Conservation (phyloP, 2,888 invertebrate genomes). For the Diarsia mendica region DNA sequence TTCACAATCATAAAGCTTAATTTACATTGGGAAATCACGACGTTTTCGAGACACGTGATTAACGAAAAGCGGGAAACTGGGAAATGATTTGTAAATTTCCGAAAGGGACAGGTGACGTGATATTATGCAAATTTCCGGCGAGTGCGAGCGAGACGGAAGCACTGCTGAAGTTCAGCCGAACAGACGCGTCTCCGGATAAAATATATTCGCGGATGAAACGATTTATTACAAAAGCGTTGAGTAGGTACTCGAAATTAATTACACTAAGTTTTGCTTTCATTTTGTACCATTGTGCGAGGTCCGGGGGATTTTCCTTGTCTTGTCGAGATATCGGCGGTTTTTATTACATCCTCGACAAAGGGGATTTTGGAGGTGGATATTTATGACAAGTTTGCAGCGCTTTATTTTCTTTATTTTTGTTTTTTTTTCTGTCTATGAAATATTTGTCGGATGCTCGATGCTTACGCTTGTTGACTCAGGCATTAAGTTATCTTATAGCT, state of each 20-base stretch:
- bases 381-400: conserved; percentile 75
- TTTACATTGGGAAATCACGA: conserved; percentile 57
- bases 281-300: conserved; percentile 79
- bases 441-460: conserved; percentile 70
- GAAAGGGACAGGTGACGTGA: conserved; percentile 88
- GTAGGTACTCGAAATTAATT: conserved; percentile 89
- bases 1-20: conserved; percentile 66
- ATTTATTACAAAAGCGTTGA: conserved; percentile 90
- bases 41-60: conserved; percentile 85
- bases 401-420: conserved; percentile 71
- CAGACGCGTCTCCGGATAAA: conserved; percentile 81
- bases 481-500: conserved; percentile 68
- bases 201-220: conserved; percentile 89
- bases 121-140: conserved; percentile 83
- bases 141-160: conserved; percentile 78
- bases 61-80: conserved; percentile 88
- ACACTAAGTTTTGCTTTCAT: conserved; percentile 86
- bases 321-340: conserved; percentile 76
- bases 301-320: conserved; percentile 79
- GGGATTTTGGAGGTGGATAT: conserved; percentile 74
- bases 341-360: conserved; percentile 74
- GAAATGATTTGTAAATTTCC: conserved; percentile 88
- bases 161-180: conserved; percentile 78
- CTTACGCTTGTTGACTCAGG: conserved; percentile 66
- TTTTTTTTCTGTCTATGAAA: conserved; percentile 71